Evolutionary conservation across 2,113 vertebrate genomes (phyloP).

Genomic region (Entosphenus tridentatus): DNA sequence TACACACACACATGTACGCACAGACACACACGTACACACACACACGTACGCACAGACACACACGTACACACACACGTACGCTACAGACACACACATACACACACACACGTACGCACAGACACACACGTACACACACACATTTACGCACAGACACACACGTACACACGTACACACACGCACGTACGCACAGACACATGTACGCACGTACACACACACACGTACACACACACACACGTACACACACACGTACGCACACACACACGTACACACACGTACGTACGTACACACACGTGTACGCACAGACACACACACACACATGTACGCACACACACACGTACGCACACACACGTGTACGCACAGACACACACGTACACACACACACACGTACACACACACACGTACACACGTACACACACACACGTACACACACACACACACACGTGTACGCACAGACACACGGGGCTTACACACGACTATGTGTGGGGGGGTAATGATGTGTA

Average conservation of each 20-base stretch:
- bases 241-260: not conserved
- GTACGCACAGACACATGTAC: not conserved
- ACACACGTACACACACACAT: not conserved
- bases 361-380: not conserved
- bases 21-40: not conserved
- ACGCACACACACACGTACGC: not conserved
- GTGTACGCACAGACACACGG: not conserved
- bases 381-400: not conserved
- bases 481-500: too few species aligned
- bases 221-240: not conserved
- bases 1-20: not conserved
- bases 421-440: conserved; percentile 1
- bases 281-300: not conserved
- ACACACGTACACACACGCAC: not conserved
- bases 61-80: not conserved
- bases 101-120: not conserved
- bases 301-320: not conserved
- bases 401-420: not conserved
- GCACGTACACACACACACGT: not conserved
- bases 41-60: not conserved
- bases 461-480: too few species aligned
- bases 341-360: not conserved
- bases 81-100: not conserved
- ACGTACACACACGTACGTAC: not conserved
- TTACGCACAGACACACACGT: not conserved